These are phyloP conservation scores for Stomatorhinus ivindoensis DNA, from an alignment of 2,113 vertebrate species.

Conservation along the genomic window DNA sequence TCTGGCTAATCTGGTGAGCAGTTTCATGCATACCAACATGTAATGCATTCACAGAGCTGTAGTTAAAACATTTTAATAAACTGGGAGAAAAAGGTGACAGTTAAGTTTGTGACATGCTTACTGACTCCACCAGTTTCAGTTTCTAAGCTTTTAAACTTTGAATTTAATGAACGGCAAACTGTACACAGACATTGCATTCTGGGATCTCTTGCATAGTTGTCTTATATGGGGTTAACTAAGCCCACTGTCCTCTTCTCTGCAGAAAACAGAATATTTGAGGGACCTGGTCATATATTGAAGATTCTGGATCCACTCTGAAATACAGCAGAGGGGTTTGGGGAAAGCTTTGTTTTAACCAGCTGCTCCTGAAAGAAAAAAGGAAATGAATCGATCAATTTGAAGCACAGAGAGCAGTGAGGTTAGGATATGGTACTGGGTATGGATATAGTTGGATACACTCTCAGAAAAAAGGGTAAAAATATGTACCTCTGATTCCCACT, in stretches of 20 bases:
- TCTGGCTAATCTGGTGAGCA: constrained; percentile 14
- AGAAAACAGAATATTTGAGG: constrained; percentile 24
- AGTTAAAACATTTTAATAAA: constrained; percentile 21
- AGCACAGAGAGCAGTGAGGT: background rate
- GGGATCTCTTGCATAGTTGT: constrained; percentile 62
- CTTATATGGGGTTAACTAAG: constrained; percentile 41
- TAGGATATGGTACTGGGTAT: background rate
- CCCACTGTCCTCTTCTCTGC: constrained; percentile 22
- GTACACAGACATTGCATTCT: constrained; percentile 25
- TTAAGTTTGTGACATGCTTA: constrained; percentile 53
- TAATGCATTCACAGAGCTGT: constrained; percentile 31
- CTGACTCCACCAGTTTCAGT: constrained; percentile 28
- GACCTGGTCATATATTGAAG: constrained; percentile 71
- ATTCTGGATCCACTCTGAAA: constrained; percentile 78
- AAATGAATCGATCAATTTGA: background rate
- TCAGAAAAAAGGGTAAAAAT: too few relatives aligned
- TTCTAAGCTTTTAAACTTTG: constrained; percentile 5
- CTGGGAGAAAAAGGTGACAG: background rate
- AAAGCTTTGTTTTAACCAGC: constrained; percentile 73
- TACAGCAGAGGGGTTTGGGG: constrained; percentile 84
- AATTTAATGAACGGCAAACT: background rate
- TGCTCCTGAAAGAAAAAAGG: constrained; percentile 62
- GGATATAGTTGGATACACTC: background rate
- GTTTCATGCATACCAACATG: constrained; percentile 22
- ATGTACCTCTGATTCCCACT: too few relatives aligned